phyloP scores from a whole-genome alignment of 1,140 invertebrate genomes.

The Drosophila repleta region DNA sequence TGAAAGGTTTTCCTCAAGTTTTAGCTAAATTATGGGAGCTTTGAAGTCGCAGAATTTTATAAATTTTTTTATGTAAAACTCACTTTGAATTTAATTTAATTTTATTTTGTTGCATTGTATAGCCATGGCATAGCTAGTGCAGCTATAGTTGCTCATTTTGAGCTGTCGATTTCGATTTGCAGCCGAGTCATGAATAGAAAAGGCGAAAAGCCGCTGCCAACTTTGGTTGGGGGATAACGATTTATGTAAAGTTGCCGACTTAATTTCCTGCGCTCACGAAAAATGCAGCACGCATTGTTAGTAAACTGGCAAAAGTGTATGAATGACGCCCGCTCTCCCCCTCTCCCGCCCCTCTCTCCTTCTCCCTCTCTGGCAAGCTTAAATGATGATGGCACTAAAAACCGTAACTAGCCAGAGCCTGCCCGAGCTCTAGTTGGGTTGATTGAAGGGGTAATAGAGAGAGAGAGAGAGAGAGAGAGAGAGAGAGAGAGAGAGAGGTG shows the following conservation, averaged over 20 bases:
- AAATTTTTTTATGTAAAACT: too few relatives aligned
- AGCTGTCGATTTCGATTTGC: too few relatives aligned
- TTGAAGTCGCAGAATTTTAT: too few relatives aligned
- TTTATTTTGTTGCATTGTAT: too few relatives aligned
- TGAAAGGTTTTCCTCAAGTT: too few relatives aligned
- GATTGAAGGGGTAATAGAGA: not conserved
- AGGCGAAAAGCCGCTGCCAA: not conserved
- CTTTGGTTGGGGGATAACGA: constrained; percentile 18
- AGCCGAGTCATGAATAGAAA: not conserved
- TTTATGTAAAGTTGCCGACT: constrained; percentile 58
- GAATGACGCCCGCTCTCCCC: too few relatives aligned
- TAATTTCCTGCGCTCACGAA: constrained; percentile 59
- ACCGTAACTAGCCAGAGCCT: constrained; percentile 16
- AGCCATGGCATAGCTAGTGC: too few relatives aligned
- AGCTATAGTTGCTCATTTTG: too few relatives aligned
- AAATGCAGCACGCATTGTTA: constrained; percentile 40
- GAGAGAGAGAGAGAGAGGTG: not conserved
- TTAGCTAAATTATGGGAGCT: too few relatives aligned
- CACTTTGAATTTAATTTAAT: too few relatives aligned
- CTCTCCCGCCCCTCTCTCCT: not conserved
- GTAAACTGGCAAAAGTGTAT: not conserved
- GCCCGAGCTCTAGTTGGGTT: not conserved
- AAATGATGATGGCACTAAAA: constrained; percentile 54
- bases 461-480: not conserved
- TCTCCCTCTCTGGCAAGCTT: constrained; percentile 10